phyloP scores from a whole-genome alignment of 2,888 invertebrate species.

The Chelonus formosanus region DNA sequence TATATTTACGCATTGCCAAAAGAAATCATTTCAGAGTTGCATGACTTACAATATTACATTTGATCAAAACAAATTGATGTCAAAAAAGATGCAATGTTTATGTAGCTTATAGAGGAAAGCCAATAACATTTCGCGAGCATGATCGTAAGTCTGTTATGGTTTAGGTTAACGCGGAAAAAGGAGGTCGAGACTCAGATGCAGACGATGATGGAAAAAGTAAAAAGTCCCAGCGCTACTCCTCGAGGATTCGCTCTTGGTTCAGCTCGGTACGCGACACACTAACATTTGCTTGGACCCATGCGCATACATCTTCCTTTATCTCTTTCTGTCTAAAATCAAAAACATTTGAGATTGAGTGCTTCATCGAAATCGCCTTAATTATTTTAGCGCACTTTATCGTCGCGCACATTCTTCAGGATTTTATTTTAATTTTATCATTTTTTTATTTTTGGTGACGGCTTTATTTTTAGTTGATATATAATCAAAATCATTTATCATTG shows the following conservation, averaged over 20 bases:
- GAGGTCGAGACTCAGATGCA: slow-evolving; percentile 60
- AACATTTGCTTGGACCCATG: slow-evolving; percentile 64
- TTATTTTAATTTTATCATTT: too few species aligned
- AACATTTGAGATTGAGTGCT: too few species aligned
- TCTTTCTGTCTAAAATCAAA: slow-evolving; percentile 9
- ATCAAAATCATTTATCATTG: too few species aligned
- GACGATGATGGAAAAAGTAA: slow-evolving; percentile 58
- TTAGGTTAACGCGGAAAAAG: slow-evolving; percentile 64
- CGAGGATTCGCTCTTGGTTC: slow-evolving; percentile 64
- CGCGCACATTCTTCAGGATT: too few species aligned
- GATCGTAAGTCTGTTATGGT: slow-evolving; percentile 62
- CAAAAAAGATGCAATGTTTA: not conserved
- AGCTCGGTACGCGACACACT: slow-evolving; percentile 65
- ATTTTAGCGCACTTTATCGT: too few species aligned
- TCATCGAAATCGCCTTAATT: too few species aligned
- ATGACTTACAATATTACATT: not conserved
- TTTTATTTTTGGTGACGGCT: too few species aligned
- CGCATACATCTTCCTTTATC: slow-evolving; percentile 43
- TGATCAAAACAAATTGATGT: slow-evolving; percentile 3
- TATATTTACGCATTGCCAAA: slow-evolving; percentile 23
- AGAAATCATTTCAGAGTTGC: slow-evolving; percentile 35
- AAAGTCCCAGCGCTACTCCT: slow-evolving; percentile 61
- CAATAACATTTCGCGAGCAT: slow-evolving; percentile 34
- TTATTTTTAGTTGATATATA: too few species aligned
- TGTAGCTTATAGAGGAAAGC: not conserved